Evolutionary conservation across 1,140 invertebrate species (phyloP), one percentile per base, ranked within the genome.

Genomic region (Idris sp.): DNA sequence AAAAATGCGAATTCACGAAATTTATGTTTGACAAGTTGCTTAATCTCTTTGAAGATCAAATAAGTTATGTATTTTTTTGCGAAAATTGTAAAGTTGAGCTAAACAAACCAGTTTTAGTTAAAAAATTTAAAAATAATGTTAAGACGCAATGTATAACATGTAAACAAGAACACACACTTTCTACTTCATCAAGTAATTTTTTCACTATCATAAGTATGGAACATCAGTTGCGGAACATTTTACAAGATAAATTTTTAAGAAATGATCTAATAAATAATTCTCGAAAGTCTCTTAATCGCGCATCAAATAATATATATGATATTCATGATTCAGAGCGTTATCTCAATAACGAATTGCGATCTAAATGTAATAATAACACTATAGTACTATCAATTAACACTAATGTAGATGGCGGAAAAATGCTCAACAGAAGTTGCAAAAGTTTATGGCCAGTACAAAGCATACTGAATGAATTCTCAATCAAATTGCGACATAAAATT

Each of bases 221-320:
- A 18, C 15, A 48, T 18, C 44, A 48, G 11, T 13, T 48, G 9
- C 31, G 16, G 33, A 33, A 18, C 15, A 15, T 48, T 8, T 13
- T 48, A 4, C 8, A 48, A 48, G 28, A 48, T 11, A 4, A 18
- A 33, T 7, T 33, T 15, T 46, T 11, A 18, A 46, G 22, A 8
- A 46, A 46, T 46, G 26, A 30, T 46, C 31, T 6, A 22, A n/a
- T n/a, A n/a, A 14, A 44, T 4, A 26, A 44, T 44, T 19, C 19
- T 26, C 19, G 14, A 19, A 9, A 26, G 13, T 10, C 8, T 44
- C 15, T 18, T 44, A 16, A 30, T 4, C 19, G 19, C 19, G 2
- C 19, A 30, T 15, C 22, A 10, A n/a, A 10, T 33, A 33, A 33
- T n/a, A 33, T 33, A n/a, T 33, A 10, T 10, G 30, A 33, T 33